Base-by-base conservation (phyloP, 1,140 invertebrate genomes). In the Muscidifurax raptorellus region DNA sequence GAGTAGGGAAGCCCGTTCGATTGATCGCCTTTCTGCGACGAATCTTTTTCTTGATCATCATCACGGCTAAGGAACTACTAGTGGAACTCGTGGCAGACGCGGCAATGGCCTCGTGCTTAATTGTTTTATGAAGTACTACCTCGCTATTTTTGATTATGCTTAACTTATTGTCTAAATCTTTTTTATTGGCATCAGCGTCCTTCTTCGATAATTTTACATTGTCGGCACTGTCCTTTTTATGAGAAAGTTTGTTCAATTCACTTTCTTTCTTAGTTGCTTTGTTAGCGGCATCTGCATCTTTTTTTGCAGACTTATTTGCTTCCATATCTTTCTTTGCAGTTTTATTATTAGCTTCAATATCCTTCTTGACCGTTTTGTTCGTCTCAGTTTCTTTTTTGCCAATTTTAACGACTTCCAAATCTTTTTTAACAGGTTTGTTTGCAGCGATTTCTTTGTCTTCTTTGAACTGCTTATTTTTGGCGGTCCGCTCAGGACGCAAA, bases 1-100 rank as follows among this genome's bases (percentile, higher is more conserved):
- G 93, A 25, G 95, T 96, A 0, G 97, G 97, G 91, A 98, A 98
- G 10, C 97, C 97, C 15, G 97, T 98, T 87, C 96, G 94, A 90
- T 98, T 98, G 18, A 96, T 96, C 9, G 95, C 94, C 91, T 97
- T 96, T 76, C 96, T 95, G 78, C 97, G 94, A 83, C 96, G 94
- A 12, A 95, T 92, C 90, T 96, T 96, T 86, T 96, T 95, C 87
- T 96, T 95, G 2, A 94, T 78, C 75, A 79, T 72, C 72, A 81
- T 81, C 9, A 77, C 64, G 7, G 84, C 64, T 66, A 85, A 78
- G 15, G 84, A 85, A 85, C 80, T 79, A 27, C 27, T 82, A 1
- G 22, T 71, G 75, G 25, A 9, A 30, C 18, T 76, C 10, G 28
- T 18, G 12, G 27, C 36, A 18, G 36, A 27, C 32, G 25, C n/a